Evolutionary conservation across 2,113 vertebrate genomes (phyloP), one percentile per base, ranked within the genome.

Genomic region (Hippocampus zosterae): DNA sequence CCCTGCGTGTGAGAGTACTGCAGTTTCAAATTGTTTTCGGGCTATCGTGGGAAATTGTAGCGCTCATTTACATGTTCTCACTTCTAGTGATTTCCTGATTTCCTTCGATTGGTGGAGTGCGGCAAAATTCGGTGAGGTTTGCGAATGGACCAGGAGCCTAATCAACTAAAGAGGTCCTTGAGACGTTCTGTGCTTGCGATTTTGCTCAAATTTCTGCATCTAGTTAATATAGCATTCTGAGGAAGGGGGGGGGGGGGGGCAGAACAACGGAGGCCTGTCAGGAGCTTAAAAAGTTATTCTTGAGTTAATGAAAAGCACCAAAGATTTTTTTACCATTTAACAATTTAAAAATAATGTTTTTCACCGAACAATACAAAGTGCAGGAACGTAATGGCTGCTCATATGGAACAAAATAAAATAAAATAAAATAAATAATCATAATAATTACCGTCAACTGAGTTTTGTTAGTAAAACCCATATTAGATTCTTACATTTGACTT

Each of bases 91-190:
- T 72, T 62, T 69, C 15, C 41, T 65, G 63, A 65, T 65, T 27
- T 46, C 48, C 21, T 16, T 8, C 10, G 8, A 72, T 46, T 41
- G 59, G 25, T 44, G 27, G 50, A 69, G 57, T 67, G 63, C 42
- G 3, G 5, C 53, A 41, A 57, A 69, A 72, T 68, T 62, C 52
- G n/a, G 55, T 19, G 74, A 69, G 27, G 41, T n/a, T 71, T 74
- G 72, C 65, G 65, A 73, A 78, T 76, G 37, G 78, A 74, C 46
- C 25, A 10, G 48, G 19, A 23, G 60, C 23, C n/a, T 67, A 80
- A 77, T 76, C 70, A 72, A 68, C 25, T 48, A 2, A 42, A 71
- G 73, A 41, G 50, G 65, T 71, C 53, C 74, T 53, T 50, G 11
- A 59, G 70, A 48, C 16, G 11, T 9, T 41, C 50, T 0, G 1